These are phyloP conservation scores for Clupea harengus DNA, from an alignment of 2,113 vertebrate genomes.

Conservation along the genomic window DNA sequence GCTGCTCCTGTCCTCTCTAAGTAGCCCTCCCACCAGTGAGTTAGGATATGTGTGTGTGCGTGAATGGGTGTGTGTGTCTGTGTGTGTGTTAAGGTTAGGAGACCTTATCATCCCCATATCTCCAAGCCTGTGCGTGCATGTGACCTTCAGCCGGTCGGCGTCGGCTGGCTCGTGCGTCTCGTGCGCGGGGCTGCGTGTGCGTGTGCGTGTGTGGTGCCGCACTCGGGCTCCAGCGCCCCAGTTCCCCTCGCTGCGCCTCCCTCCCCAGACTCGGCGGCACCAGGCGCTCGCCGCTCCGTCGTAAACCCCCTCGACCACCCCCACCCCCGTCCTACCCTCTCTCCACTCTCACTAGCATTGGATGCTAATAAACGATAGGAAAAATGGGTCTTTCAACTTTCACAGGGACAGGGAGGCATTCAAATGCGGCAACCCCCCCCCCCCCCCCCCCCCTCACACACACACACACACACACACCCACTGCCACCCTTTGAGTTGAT, in stretches of 20 bases:
- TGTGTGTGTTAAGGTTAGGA: background rate
- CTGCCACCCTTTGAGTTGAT: background rate
- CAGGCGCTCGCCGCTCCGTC: constrained; percentile 9
- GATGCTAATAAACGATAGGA: constrained; percentile 9
- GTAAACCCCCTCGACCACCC: background rate
- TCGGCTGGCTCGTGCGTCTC: background rate
- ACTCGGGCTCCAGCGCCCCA: background rate
- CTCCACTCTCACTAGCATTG: constrained; percentile 1
- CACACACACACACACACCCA: background rate
- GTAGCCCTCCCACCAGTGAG: background rate
- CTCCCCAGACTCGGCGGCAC: constrained; percentile 13
- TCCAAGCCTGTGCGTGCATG: background rate
- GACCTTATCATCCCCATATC: background rate
- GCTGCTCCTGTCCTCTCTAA: background rate
- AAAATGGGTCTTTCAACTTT: constrained; percentile 4
- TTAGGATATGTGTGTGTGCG: background rate
- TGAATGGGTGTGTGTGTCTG: background rate
- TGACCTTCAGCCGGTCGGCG: background rate
- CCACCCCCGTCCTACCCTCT: background rate
- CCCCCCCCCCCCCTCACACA: background rate
- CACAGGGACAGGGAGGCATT: constrained; percentile 3
- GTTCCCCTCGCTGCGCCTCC: background rate
- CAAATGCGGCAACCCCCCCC: background rate
- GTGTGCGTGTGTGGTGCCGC: constrained; percentile 3
- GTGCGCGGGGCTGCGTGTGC: background rate